Percentiles rank a stretch among this genome's conserved stretches.
phyloP scores from a whole-genome alignment of 2,113 vertebrate species.

The Brachypodius melanocephalos region DNA sequence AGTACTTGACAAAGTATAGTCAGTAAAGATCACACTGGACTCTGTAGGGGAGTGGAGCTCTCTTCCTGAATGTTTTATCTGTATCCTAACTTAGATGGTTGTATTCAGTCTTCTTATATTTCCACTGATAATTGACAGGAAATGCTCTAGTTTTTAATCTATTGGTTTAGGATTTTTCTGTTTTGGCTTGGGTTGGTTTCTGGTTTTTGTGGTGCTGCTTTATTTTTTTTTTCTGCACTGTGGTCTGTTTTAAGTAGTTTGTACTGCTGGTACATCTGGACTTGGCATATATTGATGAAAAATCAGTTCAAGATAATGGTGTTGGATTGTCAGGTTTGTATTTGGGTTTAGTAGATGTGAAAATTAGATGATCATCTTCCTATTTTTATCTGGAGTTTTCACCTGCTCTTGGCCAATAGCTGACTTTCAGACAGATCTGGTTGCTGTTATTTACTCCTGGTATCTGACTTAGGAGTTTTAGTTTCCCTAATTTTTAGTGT shows the following conservation, averaged over 20 bases:
- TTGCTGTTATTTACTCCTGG: neutral
- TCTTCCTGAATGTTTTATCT: neutral
- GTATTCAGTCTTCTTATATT: neutral
- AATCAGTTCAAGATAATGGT: neutral
- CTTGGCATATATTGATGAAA: neutral
- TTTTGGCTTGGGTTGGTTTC: neutral
- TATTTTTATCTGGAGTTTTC: neutral
- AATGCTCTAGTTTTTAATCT: neutral
- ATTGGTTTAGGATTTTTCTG: neutral
- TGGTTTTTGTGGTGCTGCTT: neutral
- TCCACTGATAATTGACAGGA: neutral
- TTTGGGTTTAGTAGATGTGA: neutral
- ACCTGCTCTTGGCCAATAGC: neutral
- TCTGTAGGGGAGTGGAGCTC: neutral
- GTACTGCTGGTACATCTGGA: neutral
- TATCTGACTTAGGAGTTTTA: neutral
- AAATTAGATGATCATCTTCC: neutral
- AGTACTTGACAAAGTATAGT: neutral
- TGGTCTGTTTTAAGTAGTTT: neutral
- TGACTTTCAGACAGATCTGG: neutral
- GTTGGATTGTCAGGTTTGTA: neutral
- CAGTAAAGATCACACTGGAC: neutral
- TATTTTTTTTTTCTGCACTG: neutral
- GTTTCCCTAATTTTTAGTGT: neutral
- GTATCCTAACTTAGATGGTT: neutral